Evolutionary conservation across 2,888 invertebrate species (phyloP).

Genomic region (Drosophila trichaetosa): DNA sequence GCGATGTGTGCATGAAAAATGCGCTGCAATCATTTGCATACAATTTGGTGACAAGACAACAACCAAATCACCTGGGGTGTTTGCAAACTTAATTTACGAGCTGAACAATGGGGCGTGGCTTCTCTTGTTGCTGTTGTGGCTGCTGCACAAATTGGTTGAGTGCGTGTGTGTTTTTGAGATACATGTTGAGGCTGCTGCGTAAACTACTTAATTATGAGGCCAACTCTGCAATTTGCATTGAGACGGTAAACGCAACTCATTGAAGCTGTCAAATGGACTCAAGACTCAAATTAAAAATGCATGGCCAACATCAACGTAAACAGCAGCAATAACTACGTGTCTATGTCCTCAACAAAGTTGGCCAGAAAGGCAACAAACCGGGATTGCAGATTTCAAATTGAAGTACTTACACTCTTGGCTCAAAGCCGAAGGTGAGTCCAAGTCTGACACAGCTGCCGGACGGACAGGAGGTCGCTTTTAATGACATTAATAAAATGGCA

Average conservation of each 20-base stretch:
- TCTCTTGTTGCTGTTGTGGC: conserved; percentile 11
- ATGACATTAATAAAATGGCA: conserved; percentile 63
- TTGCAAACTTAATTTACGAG: conserved; percentile 66
- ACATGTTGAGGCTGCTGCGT: conserved; percentile 18
- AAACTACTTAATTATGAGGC: conserved; percentile 75
- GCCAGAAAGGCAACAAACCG: conserved; percentile 19
- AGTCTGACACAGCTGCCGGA: conserved; percentile 7
- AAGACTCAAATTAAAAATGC: conserved; percentile 42
- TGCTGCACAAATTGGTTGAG: conserved; percentile 18
- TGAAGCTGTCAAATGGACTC: conserved; percentile 70
- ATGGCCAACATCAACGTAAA: conserved; percentile 27
- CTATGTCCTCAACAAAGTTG: conserved; percentile 41
- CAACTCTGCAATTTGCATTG: conserved; percentile 68
- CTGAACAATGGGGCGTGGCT: conserved; percentile 58
- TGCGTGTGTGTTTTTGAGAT: conserved; percentile 23
- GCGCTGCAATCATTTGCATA: conserved; percentile 68
- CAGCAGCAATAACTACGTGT: conserved; percentile 39
- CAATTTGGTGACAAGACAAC: conserved; percentile 71
- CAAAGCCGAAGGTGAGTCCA: conserved; percentile 28
- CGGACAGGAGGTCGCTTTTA: conserved; percentile 33
- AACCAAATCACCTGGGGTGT: conserved; percentile 44
- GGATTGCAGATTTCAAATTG: not conserved
- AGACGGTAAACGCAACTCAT: conserved; percentile 48
- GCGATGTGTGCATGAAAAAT: conserved; percentile 58
- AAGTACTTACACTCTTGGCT: conserved; percentile 1